A percentile compares a stretch with the other conserved stretches of the same genome.
Evolutionary conservation across 2,113 vertebrate genomes (phyloP).

Genomic region (Passer montanus): DNA sequence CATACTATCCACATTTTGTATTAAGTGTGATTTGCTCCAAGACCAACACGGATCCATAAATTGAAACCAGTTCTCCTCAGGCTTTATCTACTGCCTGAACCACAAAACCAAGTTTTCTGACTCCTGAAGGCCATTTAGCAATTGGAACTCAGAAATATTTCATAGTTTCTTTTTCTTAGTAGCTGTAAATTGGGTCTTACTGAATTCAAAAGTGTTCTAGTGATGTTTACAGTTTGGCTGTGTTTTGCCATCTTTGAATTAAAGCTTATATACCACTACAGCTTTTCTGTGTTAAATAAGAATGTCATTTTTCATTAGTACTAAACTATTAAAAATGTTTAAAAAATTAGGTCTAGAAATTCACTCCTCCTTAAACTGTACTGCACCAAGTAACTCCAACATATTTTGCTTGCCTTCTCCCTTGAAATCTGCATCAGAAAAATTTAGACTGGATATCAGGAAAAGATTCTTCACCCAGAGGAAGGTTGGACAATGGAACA

Average conservation of each 20-base stretch:
- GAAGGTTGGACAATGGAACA: background rate
- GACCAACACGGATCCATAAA: conserved; percentile 10
- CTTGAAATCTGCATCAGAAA: conserved; percentile 26
- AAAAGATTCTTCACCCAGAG: background rate
- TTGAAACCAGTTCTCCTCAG: conserved; percentile 4
- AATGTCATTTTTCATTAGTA: background rate
- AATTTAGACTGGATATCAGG: background rate
- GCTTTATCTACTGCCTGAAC: background rate
- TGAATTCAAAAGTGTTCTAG: background rate
- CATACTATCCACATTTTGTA: conserved; percentile 23
- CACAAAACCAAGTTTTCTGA: conserved; percentile 4
- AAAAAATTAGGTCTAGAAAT: conserved; percentile 3
- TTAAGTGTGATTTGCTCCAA: conserved; percentile 44
- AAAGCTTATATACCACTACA: background rate
- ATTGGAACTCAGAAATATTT: conserved; percentile 26
- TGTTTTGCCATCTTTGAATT: conserved; percentile 16
- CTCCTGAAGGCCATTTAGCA: conserved; percentile 17
- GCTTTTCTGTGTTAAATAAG: background rate
- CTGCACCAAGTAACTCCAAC: background rate
- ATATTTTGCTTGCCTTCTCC: background rate
- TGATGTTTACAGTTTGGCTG: background rate
- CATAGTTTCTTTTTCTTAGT: background rate
- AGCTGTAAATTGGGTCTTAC: background rate
- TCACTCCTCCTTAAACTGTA: conserved; percentile 10
- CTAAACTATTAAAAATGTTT: background rate